Percentiles rank a stretch among this genome's conserved stretches.
These are phyloP conservation scores for Platycheirus albimanus DNA, from an alignment of 2,888 invertebrate species.

Conservation along the genomic window DNA sequence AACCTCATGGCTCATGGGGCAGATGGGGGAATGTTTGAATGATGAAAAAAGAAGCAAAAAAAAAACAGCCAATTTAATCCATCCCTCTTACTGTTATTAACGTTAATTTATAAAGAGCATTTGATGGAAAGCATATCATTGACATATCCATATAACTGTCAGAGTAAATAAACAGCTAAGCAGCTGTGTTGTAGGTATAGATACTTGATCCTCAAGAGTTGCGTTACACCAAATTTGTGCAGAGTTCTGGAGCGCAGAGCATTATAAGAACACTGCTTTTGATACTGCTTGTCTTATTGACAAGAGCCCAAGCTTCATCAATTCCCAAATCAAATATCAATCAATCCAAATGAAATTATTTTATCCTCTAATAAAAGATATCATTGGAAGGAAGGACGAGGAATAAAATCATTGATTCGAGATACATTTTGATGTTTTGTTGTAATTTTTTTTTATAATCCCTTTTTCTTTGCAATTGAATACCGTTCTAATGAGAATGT, in stretches of 20 bases:
- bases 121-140: no score
- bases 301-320: slow-evolving; percentile 41
- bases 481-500: slow-evolving; percentile 37
- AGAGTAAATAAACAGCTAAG: not conserved
- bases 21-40: no score
- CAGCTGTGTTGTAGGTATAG: no score
- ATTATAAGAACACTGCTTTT: not conserved
- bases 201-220: slow-evolving; percentile 15
- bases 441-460: slow-evolving; percentile 15
- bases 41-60: no score
- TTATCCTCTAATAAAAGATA: not conserved
- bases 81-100: no score
- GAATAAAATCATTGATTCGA: slow-evolving; percentile 23
- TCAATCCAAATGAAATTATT: slow-evolving; percentile 44
- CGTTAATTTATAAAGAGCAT: no score
- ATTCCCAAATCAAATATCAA: slow-evolving; percentile 61
- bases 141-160: not conserved
- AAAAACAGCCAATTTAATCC: no score
- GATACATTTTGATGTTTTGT: slow-evolving; percentile 1
- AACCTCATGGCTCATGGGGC: no score
- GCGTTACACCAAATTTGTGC: not conserved
- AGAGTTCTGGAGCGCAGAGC: not conserved
- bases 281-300: slow-evolving; percentile 20
- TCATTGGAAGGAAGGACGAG: not conserved
- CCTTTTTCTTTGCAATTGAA: slow-evolving; percentile 37